phyloP scores from a whole-genome alignment of 2,113 vertebrate genomes.

The Oreochromis aureus region DNA sequence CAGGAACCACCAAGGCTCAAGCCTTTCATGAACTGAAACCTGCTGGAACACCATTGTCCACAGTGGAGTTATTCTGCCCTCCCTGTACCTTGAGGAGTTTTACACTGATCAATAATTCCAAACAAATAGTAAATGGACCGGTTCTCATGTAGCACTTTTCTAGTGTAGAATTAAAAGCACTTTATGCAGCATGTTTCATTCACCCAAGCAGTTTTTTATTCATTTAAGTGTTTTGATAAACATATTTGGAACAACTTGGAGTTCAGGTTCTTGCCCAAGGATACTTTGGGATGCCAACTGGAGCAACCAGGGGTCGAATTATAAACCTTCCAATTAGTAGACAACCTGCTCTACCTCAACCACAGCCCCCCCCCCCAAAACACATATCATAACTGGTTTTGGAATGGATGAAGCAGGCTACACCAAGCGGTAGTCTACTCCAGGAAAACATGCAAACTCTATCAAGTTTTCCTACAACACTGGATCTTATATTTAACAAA shows the following conservation, averaged over 20 bases:
- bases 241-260: neutral
- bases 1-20: no score
- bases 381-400: neutral
- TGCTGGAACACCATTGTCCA: no score
- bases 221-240: neutral
- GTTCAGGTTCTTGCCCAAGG: neutral
- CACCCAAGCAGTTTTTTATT: neutral
- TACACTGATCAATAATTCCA: neutral
- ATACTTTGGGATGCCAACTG: neutral
- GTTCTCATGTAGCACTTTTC: neutral
- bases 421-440: neutral
- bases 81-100: no score
- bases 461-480: neutral
- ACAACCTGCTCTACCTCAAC: neutral
- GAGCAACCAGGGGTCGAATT: neutral
- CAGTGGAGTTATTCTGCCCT: no score
- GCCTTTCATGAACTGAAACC: no score
- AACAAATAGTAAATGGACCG: neutral
- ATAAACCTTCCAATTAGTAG: neutral
- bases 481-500: neutral
- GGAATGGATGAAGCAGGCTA: neutral
- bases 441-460: neutral
- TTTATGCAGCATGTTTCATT: neutral
- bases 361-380: neutral
- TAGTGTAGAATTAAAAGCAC: neutral